A percentile compares a stretch with the other conserved stretches of the same genome.
These are phyloP conservation scores for Ligdia adustata DNA, from an alignment of 2,888 invertebrate species.

Conservation along the genomic window DNA sequence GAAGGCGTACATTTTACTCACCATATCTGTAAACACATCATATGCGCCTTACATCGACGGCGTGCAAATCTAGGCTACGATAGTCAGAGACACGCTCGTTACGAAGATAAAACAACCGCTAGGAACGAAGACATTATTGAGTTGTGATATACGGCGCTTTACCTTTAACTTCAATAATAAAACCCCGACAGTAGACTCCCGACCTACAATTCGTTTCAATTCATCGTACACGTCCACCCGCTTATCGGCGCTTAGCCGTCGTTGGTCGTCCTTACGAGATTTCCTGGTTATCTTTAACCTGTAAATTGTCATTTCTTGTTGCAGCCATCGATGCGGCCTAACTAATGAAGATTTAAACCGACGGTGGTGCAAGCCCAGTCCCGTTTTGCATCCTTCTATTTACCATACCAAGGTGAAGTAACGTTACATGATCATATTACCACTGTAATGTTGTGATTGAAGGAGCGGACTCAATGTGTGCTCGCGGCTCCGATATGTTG, in stretches of 20 bases:
- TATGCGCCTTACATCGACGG: constrained; percentile 1
- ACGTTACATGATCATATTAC: constrained; percentile 36
- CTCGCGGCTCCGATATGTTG: constrained; percentile 21
- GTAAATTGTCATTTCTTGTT: constrained; percentile 71
- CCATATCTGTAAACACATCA: constrained; percentile 3
- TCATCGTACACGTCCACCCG: constrained; percentile 56
- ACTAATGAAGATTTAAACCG: constrained; percentile 94
- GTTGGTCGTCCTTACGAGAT: constrained; percentile 53
- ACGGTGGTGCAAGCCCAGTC: constrained; percentile 91
- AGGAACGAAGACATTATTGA: constrained; percentile 46
- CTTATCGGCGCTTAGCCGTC: constrained; percentile 53
- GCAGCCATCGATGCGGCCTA: constrained; percentile 92
- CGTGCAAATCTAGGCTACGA: constrained; percentile 4
- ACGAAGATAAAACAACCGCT: constrained; percentile 48
- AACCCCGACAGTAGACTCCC: constrained; percentile 44
- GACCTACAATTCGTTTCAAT: constrained; percentile 53
- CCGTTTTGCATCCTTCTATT: constrained; percentile 90
- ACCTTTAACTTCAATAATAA: constrained; percentile 39
- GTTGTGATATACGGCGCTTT: constrained; percentile 46
- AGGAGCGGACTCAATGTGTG: constrained; percentile 16
- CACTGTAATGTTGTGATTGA: constrained; percentile 30
- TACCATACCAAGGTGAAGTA: constrained; percentile 89
- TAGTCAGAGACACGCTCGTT: constrained; percentile 18
- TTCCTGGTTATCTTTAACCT: constrained; percentile 62
- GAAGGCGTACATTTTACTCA: background rate